Evolutionary conservation across 2,113 vertebrate genomes (phyloP), one percentile per base, ranked within the genome.

Genomic region (Sorex fumeus): DNA sequence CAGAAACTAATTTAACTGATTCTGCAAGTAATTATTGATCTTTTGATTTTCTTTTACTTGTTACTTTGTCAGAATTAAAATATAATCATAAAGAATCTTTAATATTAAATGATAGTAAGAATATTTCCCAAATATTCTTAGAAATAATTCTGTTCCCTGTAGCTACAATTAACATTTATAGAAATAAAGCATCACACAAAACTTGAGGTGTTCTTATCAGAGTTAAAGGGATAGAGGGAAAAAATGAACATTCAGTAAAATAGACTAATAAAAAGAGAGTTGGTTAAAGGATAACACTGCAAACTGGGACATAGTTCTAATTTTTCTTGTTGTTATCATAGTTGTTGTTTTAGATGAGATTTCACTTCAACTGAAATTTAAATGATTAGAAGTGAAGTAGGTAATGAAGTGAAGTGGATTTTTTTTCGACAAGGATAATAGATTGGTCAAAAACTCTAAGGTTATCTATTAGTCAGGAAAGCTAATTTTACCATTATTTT

Each of bases 291-390:
- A 10, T 84, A 30, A 40, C 21, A 57, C 69, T 34, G 6, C 66
- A 69, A 12, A 27, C 57, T 47, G 23, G 1, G 10, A 28, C 4
- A 27, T 78, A 47, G 10, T 3, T 32, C 3, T 79, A 64, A 81
- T 67, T 87, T 94, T 82, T 25, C 23, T 45, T 69, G 57, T 1
- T 67, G 5, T 81, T 57, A 53, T n/a, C 28, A 21, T 62, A 23
- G 3, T 72, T 47, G 2, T 7, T n/a, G 23, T 88, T 94, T 92
- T 23, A 57, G 2, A 28, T 28, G 8, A 85, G 8, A 23, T 27
- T 12, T n/a, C 87, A 74, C 57, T 94, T 92, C 80, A 80, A 64
- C 11, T 70, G 67, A 93, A 87, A 84, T 74, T 9, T 67, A 82
- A 84, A 62, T 74, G 13, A 62, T 3, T 32, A 77, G 43, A 69